phyloP scores from a whole-genome alignment of 2,113 vertebrate genomes.

The Platycercus adscitus region DNA sequence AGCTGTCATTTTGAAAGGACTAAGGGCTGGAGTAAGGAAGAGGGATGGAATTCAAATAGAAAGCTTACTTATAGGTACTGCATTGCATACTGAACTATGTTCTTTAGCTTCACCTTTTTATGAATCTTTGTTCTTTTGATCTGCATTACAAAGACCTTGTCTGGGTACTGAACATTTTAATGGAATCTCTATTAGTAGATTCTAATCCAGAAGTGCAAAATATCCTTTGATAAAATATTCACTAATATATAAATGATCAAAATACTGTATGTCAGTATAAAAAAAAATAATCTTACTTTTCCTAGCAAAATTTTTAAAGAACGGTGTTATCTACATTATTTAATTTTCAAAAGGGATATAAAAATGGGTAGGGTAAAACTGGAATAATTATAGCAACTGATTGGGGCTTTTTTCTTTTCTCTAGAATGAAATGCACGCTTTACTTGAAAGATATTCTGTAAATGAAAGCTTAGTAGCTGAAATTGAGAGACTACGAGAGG shows the following conservation, averaged over 20 bases:
- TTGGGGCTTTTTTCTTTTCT: conserved; percentile 9
- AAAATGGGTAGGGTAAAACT: neutral
- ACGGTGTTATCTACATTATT: neutral
- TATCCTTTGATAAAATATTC: conserved; percentile 63
- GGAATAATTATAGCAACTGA: neutral
- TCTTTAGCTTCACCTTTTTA: neutral
- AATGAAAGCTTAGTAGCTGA: conserved; percentile 94
- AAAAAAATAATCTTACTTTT: neutral
- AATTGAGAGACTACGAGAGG: conserved; percentile 91
- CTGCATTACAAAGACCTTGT: conserved; percentile 21
- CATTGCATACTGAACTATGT: neutral
- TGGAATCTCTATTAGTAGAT: conserved; percentile 17
- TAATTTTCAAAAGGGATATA: conserved; percentile 9
- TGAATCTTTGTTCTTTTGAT: conserved; percentile 56
- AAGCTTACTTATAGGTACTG: neutral
- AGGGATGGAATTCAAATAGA: neutral
- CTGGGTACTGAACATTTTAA: neutral
- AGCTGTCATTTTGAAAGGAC: neutral
- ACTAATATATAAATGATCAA: conserved; percentile 54
- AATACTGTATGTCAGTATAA: conserved; percentile 7
- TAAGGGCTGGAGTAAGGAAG: neutral
- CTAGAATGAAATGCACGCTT: conserved; percentile 92
- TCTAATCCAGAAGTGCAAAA: neutral
- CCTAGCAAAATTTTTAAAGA: conserved; percentile 21
- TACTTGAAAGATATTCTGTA: conserved; percentile 92